Evolutionary conservation across 2,888 invertebrate species (phyloP), one percentile per base, ranked within the genome.

Genomic region (Camponotus fellah): DNA sequence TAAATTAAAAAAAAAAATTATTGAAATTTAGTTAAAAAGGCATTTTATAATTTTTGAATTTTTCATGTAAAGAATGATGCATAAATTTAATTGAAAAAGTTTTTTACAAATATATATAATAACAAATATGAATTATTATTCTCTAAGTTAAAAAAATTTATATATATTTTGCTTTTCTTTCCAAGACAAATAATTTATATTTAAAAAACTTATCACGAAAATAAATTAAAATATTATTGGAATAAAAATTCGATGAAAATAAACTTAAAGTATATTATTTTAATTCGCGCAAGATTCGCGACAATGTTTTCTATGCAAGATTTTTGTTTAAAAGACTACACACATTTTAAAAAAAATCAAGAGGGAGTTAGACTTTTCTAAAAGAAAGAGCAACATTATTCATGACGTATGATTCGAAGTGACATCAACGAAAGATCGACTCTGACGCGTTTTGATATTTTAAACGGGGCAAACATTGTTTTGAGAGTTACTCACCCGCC

Each of bases 401-500:
- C 84, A 37, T 69, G 68, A 85, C 84, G 86, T 85, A 12, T 26
- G 64, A n/a, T 46, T 64, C 21, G 62, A 56, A 46, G 14, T 85
- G 86, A 85, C 87, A 86, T 85, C 74, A 89, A 81, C 46, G 66
- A 79, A 64, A 56, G 60, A 14, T 0, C 64, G 66, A 17, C 14
- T 76, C 81, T 89, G 88, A 89, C 86, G 86, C 88, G 84, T 49
- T 68, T 12, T 40, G 34, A 49, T 83, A 83, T 75, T 79, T 83
- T 64, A 43, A 72, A 40, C 49, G 71, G 69, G 69, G n/a, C 49
- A 60, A 85, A 84, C 76, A 46, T 66, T 87, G 80, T 87, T 85
- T 83, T 82, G 26, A 87, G 34, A 80, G 34, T 89, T 86, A 82
- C 62, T 88, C 87, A 87, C 62, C 58, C 37, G 40, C 34, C 66